Base-by-base conservation (phyloP, 1,140 invertebrate species). In the Thalassaphorura encarpata region DNA sequence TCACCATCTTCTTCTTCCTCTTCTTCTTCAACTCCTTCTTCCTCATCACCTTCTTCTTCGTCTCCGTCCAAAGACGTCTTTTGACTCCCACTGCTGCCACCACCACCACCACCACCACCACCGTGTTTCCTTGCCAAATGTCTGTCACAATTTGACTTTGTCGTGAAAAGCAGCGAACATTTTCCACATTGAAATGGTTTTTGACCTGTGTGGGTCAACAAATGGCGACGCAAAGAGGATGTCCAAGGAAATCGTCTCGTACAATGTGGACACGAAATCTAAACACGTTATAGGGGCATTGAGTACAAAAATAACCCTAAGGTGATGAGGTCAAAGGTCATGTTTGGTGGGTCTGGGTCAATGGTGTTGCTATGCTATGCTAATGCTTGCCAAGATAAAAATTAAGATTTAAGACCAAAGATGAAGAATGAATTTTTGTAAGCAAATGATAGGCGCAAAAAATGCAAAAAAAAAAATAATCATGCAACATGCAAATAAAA, bases 61-160 rank as follows among this genome's bases (percentile, higher is more conserved):
- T 48, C 55, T 23, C 52, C 56, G 21, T 29, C 53, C 15, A 40
- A 6, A 40, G 36, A 6, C 48, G 31, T 24, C 41, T 29, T 24
- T 52, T 46, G 1, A 48, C 52, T 23, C 40, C 56, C 19, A 43
- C 58, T 27, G 11, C 48, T 29, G 11, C 19, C 42, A 6, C 21
- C 16, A 43, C n/a, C 11, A 36, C 33, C 11, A 36, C 33, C n/a
- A n/a, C 11, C 33, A 11, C 33, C 33, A n/a, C n/a, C 58, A 45
- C 80, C 85, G 68, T 97, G 92, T 69, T 95, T 95, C 16, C 91
- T 75, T 21, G 92, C 71, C 49, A 97, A 70, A 69, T 97, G 94
- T 16, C 93, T 82, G 65, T 97, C 94, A 69, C 94, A 91, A 70
- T 97, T 97, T 1, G 89, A 94, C 67, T 97, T 97, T 0, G 93